Conservation (phyloP, 2,797 vertebrate genomes). For the Malurus leucopterus region DNA sequence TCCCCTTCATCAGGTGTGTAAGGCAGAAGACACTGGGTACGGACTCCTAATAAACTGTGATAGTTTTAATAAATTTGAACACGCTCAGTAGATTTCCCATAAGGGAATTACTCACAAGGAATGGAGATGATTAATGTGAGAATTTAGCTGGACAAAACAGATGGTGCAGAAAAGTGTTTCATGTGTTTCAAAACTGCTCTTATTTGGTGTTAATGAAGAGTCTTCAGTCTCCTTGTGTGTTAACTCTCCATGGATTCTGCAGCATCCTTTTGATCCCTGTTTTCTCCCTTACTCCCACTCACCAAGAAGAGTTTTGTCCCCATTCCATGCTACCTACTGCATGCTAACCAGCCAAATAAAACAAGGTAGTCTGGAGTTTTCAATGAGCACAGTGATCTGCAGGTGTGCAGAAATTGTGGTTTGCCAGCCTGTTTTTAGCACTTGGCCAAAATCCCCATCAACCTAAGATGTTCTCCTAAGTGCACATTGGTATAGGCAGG, state of each 20-base stretch:
- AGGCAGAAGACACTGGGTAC: not conserved
- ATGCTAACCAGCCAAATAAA: not conserved
- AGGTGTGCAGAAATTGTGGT: not conserved
- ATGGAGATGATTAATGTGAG: slow-evolving; percentile 34
- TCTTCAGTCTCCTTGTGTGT: not conserved
- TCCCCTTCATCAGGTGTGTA: not conserved
- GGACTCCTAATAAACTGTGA: not conserved
- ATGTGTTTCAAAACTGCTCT: slow-evolving; percentile 32
- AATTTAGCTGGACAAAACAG: slow-evolving; percentile 48
- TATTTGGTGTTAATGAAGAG: slow-evolving; percentile 24
- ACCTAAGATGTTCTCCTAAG: not conserved
- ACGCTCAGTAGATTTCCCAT: not conserved
- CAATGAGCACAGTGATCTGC: not conserved
- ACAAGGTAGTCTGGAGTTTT: not conserved
- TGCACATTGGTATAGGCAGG: not conserved
- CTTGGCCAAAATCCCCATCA: not conserved
- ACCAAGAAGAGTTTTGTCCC: not conserved
- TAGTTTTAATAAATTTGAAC: slow-evolving; percentile 24
- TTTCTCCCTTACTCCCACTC: not conserved
- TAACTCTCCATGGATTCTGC: not conserved
- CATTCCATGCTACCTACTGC: not conserved
- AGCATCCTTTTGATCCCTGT: not conserved
- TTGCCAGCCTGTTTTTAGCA: not conserved
- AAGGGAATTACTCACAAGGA: slow-evolving; percentile 24
- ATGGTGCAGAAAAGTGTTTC: slow-evolving; percentile 29